Percentiles rank a stretch among this genome's conserved stretches.
Conservation (phyloP, 2,888 invertebrate genomes). For the Antitype chi region DNA sequence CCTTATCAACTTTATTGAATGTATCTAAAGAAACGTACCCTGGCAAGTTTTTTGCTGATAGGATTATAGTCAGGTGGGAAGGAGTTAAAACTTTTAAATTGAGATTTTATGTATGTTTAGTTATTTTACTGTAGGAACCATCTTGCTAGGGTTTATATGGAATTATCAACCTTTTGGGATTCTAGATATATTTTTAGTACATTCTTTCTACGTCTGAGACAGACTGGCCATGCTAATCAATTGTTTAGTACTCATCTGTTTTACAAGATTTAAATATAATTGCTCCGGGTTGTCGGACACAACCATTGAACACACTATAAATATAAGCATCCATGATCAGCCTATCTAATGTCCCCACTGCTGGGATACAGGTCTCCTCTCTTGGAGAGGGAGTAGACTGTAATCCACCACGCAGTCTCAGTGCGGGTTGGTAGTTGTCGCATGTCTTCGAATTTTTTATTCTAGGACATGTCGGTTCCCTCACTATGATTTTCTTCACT, state of each 20-base stretch:
- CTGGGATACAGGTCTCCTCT: no score
- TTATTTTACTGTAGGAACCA: neutral
- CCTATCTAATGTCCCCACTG: no score
- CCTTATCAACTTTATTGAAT: slow-evolving; percentile 51
- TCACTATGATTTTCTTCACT: no score
- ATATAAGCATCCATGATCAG: no score
- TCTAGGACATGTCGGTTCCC: no score
- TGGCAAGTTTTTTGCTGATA: slow-evolving; percentile 32
- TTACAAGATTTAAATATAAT: neutral
- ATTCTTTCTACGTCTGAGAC: neutral
- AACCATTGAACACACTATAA: neutral
- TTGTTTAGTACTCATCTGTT: neutral
- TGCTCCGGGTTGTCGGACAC: neutral
- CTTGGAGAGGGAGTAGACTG: no score
- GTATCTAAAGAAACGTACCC: slow-evolving; percentile 20
- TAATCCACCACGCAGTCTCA: no score
- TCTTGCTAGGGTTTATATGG: no score
- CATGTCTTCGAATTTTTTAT: no score
- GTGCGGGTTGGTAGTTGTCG: no score
- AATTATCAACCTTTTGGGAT: neutral
- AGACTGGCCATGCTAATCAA: neutral
- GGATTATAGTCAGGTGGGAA: neutral
- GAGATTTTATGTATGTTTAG: neutral
- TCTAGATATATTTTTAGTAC: neutral
- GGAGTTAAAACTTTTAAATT: slow-evolving; percentile 5